Percentiles rank a stretch among this genome's conserved stretches.
These are phyloP conservation scores for Apotomis betuletana DNA, from an alignment of 2,888 invertebrate genomes.

Conservation along the genomic window DNA sequence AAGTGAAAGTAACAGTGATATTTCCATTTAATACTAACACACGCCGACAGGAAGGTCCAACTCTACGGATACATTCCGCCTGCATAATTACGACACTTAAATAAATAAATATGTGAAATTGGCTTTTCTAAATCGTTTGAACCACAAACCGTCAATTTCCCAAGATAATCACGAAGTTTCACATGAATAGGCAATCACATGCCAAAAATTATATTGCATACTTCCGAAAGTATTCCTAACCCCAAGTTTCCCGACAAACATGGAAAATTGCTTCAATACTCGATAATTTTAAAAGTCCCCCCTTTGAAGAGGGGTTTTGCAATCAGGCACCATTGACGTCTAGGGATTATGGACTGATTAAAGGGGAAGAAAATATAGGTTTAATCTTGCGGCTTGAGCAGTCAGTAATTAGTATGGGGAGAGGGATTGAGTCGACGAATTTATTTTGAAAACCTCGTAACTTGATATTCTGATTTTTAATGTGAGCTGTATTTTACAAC, in stretches of 20 bases:
- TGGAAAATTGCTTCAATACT: conserved; percentile 47
- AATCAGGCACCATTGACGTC: conserved; percentile 53
- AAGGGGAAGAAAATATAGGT: conserved; percentile 49
- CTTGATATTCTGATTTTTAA: background rate
- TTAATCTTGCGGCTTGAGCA: conserved; percentile 43
- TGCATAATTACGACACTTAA: too few species aligned
- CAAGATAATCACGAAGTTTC: conserved; percentile 19
- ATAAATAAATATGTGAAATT: background rate
- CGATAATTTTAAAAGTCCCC: conserved; percentile 44
- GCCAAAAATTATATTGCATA: conserved; percentile 20
- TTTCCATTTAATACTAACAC: too few species aligned
- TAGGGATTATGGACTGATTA: conserved; percentile 54
- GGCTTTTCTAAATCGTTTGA: background rate
- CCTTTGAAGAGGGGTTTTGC: conserved; percentile 49
- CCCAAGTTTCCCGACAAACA: conserved; percentile 25
- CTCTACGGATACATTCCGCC: too few species aligned
- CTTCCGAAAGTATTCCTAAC: background rate
- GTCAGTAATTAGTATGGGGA: conserved; percentile 41
- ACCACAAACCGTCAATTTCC: conserved; percentile 11
- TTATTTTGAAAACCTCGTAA: conserved; percentile 8
- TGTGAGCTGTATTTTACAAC: background rate
- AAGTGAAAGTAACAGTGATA: too few species aligned
- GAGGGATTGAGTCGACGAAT: conserved; percentile 21
- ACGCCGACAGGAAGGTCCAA: too few species aligned
- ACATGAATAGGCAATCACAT: conserved; percentile 34